Base-by-base conservation (phyloP, 2,888 invertebrate genomes). In the Drosophila ezoana region DNA sequence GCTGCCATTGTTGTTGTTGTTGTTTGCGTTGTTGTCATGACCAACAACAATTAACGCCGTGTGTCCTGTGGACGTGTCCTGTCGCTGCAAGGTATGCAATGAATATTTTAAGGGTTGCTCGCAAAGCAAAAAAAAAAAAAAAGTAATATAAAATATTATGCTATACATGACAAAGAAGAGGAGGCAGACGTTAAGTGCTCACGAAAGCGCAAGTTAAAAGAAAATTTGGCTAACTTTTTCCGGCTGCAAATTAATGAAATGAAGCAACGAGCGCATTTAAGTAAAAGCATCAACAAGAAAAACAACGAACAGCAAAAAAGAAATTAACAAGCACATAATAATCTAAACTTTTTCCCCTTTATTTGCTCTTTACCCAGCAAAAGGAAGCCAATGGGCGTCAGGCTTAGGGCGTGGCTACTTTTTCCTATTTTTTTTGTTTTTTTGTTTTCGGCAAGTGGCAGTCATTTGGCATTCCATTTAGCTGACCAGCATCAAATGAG, bases 41-140 rank as follows among this genome's bases (percentile, higher is more conserved):
- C 84, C 80, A 78, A 79, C 73, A 77, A 77, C 82, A 90, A 90
- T 90, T 90, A 90, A 88, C 75, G 67, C 57, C 57, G 58, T 54
- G 57, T 56, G 58, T 47, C 43, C 59, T 51, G 47, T 43, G 41
- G 33, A 38, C 54, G 20, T 47, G 38, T 18, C 48, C 35, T 41
- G 33, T 35, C 33, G 54, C 64, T 70, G 61, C 73, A 53, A 71
- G 57, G 61, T 65, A 64, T 57, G 70, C 65, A 62, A 75, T 68
- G 63, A 69, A 64, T 59, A 52, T 70, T 62, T 53, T 65, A 64
- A 64, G 79, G 84, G 83, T 76, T 81, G 69, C 57, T 56, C 28
- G 28, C 8, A 28, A 28, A 8, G 28, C 28, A 6, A 23, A 23
- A 23, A 23, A 6, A 23, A 47, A 20, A 13, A 43, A 47, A 37